Evolutionary conservation across 2,888 invertebrate genomes (phyloP).

Genomic region (Buathra laborator): DNA sequence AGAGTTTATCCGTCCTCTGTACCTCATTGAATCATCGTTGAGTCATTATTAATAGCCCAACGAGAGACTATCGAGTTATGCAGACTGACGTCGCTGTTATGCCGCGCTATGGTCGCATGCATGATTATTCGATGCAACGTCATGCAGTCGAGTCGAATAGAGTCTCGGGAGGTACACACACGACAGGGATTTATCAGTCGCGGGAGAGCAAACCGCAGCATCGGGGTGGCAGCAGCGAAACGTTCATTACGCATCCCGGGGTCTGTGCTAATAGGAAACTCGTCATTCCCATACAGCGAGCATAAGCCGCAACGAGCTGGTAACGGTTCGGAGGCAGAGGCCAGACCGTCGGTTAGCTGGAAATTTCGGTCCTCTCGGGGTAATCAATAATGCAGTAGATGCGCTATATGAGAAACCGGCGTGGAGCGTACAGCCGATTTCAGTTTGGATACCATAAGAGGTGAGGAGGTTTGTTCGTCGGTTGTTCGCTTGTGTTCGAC

Average conservation of each 20-base stretch:
- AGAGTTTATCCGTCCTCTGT: too few relatives aligned
- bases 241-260: slow-evolving; percentile 52
- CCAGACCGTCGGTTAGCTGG: slow-evolving; percentile 23
- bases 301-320: slow-evolving; percentile 37
- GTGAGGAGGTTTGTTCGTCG: not conserved
- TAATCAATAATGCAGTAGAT: slow-evolving; percentile 64
- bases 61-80: slow-evolving; percentile 12
- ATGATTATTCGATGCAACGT: slow-evolving; percentile 53
- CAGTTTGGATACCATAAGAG: not conserved
- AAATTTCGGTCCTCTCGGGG: slow-evolving; percentile 51
- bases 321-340: slow-evolving; percentile 8
- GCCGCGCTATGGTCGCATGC: slow-evolving; percentile 13
- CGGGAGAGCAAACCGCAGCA: slow-evolving; percentile 20
- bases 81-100: not conserved
- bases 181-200: slow-evolving; percentile 49
- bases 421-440: slow-evolving; percentile 21
- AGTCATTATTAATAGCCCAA: slow-evolving; percentile 50
- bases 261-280: slow-evolving; percentile 51
- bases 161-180: slow-evolving; percentile 36
- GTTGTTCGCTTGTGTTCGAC: slow-evolving; percentile 3
- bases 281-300: slow-evolving; percentile 1
- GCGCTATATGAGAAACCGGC: slow-evolving; percentile 19
- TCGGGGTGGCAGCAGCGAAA: slow-evolving; percentile 25
- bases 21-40: slow-evolving; percentile 47
- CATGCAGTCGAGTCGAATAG: slow-evolving; percentile 33